phyloP scores from a whole-genome alignment of 2,797 vertebrate species.

The Phoebastria nigripes region DNA sequence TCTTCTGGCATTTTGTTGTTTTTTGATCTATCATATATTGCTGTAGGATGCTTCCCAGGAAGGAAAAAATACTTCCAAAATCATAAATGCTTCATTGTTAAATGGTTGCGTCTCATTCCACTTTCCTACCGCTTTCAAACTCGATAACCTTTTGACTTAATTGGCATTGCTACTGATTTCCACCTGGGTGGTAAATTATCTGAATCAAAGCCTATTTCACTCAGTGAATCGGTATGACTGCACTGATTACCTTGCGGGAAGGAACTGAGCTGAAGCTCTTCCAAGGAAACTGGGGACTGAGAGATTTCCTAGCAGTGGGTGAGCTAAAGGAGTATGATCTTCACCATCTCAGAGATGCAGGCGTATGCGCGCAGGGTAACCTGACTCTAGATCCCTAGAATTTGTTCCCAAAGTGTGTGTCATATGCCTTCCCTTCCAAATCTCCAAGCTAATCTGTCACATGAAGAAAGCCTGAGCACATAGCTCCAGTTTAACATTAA shows the following conservation, averaged over 20 bases:
- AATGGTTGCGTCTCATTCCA: background rate
- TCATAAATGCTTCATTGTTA: background rate
- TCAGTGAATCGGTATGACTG: background rate
- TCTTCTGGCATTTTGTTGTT: background rate
- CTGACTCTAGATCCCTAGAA: background rate
- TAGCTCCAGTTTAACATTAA: background rate
- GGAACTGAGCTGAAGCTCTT: background rate
- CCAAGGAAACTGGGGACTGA: background rate
- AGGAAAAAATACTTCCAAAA: background rate
- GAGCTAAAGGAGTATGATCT: background rate
- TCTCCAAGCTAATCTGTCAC: background rate
- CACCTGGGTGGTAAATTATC: background rate
- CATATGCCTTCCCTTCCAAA: background rate
- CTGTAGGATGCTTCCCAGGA: background rate
- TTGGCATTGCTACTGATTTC: background rate
- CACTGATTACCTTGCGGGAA: background rate
- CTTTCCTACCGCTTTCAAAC: background rate
- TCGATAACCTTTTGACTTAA: background rate
- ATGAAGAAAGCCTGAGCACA: background rate
- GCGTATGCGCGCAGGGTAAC: accelerated
- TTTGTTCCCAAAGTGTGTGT: background rate
- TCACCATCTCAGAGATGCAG: background rate
- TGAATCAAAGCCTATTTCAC: background rate
- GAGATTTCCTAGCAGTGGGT: background rate
- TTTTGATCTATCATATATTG: background rate